Conservation (phyloP, 2,888 invertebrate genomes). For the Volucella zonaria region DNA sequence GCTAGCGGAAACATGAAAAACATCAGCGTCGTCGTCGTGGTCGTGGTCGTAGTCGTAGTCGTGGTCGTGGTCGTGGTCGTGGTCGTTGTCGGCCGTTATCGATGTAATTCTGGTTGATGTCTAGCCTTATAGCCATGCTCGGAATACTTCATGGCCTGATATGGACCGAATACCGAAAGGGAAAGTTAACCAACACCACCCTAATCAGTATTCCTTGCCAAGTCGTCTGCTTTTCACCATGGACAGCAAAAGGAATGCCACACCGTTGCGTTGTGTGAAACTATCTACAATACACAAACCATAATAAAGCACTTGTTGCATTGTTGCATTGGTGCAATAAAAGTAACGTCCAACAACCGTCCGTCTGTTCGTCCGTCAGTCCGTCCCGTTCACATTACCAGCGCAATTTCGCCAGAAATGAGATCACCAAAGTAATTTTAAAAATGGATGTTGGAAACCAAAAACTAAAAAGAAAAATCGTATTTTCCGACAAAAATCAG, state of each 20-base stretch:
- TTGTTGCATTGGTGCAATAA: slow-evolving; percentile 48
- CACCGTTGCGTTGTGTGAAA: too few species aligned
- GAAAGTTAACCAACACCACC: slow-evolving; percentile 56
- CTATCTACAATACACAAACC: background rate
- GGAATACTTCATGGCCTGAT: slow-evolving; percentile 49
- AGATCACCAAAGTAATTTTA: slow-evolving; percentile 71
- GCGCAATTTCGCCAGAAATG: slow-evolving; percentile 41
- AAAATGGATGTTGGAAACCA: slow-evolving; percentile 55
- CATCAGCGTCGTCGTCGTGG: slow-evolving; percentile 5
- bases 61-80: too few species aligned
- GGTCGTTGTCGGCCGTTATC: too few species aligned
- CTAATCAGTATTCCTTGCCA: slow-evolving; percentile 43
- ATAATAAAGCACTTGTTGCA: slow-evolving; percentile 55
- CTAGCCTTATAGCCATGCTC: slow-evolving; percentile 23
- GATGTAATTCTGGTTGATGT: too few species aligned
- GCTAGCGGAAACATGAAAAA: slow-evolving; percentile 12
- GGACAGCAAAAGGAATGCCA: background rate
- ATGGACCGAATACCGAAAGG: slow-evolving; percentile 63
- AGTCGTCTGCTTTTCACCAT: background rate
- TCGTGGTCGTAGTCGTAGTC: background rate
- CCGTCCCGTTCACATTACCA: background rate
- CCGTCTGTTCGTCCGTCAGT: slow-evolving; percentile 14
- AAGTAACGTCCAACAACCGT: slow-evolving; percentile 57
- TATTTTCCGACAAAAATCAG: slow-evolving; percentile 48
- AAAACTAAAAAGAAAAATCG: slow-evolving; percentile 1